Evolutionary conservation across 2,797 vertebrate genomes (phyloP).

Genomic region (Podarcis lilfordi): DNA sequence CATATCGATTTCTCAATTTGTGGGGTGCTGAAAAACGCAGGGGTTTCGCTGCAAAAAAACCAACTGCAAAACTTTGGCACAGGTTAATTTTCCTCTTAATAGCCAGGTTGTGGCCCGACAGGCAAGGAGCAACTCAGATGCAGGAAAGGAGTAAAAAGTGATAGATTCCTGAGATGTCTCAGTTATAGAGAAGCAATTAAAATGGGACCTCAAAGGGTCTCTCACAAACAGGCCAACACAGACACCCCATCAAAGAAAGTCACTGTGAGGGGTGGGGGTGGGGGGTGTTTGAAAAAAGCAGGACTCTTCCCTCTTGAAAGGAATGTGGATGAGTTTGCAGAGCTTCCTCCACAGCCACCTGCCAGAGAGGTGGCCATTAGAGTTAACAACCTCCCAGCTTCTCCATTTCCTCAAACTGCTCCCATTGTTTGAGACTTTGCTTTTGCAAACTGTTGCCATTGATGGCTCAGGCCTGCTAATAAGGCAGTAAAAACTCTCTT

Average conservation of each 20-base stretch:
- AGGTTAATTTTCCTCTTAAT: not conserved
- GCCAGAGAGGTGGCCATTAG: not conserved
- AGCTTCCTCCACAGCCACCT: conserved; percentile 20
- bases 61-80: too few species aligned
- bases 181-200: conserved; percentile 30
- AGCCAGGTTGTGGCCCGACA: too few species aligned
- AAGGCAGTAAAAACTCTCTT: conserved; percentile 2
- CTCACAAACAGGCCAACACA: not conserved
- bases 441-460: not conserved
- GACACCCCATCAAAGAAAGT: conserved; percentile 56
- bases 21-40: too few species aligned
- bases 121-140: not conserved
- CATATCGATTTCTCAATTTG: too few species aligned
- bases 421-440: conserved; percentile 26
- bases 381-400: conserved; percentile 5
- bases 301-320: conserved; percentile 68
- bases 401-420: conserved; percentile 30
- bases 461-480: conserved; percentile 19
- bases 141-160: conserved; percentile 18
- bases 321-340: conserved; percentile 76
- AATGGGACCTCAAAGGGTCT: conserved; percentile 19
- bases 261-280: conserved; percentile 53
- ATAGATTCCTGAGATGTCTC: conserved; percentile 12
- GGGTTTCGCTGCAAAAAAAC: too few species aligned
- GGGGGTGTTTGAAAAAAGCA: conserved; percentile 41